Conservation (phyloP, 2,888 invertebrate genomes). For the Gymnosoma rotundatum region DNA sequence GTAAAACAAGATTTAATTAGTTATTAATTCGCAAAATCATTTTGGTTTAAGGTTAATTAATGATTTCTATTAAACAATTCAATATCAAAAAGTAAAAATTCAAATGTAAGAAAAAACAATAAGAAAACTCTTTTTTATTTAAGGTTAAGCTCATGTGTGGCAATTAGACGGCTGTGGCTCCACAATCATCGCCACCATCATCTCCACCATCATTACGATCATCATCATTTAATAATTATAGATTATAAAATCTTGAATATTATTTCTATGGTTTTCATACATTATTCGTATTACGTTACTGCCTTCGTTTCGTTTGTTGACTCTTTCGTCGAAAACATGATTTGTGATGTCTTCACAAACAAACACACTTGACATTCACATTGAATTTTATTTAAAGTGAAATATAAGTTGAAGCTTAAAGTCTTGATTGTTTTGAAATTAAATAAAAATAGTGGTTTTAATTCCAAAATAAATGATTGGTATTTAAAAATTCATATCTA, state of each 20-base stretch:
- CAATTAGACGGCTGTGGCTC: no score
- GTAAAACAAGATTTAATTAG: no score
- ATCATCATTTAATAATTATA: not conserved
- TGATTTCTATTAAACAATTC: no score
- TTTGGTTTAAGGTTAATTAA: no score
- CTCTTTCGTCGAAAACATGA: not conserved
- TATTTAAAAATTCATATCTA: not conserved
- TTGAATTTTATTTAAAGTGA: conserved; percentile 42
- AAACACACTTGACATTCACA: conserved; percentile 63
- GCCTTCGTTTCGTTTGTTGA: conserved; percentile 57
- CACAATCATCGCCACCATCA: no score
- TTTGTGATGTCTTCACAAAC: not conserved
- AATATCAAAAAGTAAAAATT: no score
- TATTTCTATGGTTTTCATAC: not conserved
- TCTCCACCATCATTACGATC: not conserved
- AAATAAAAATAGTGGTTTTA: conserved; percentile 41
- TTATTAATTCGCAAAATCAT: no score
- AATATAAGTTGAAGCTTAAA: conserved; percentile 7
- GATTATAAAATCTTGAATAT: not conserved
- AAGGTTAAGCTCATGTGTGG: no score
- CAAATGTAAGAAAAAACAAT: no score
- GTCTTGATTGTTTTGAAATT: not conserved
- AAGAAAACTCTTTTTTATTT: no score
- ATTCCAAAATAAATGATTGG: not conserved
- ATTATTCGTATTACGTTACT: conserved; percentile 5